These are phyloP conservation scores for Neosilurus hyrtlii DNA, from an alignment of 2,797 vertebrate genomes.

Conservation along the genomic window DNA sequence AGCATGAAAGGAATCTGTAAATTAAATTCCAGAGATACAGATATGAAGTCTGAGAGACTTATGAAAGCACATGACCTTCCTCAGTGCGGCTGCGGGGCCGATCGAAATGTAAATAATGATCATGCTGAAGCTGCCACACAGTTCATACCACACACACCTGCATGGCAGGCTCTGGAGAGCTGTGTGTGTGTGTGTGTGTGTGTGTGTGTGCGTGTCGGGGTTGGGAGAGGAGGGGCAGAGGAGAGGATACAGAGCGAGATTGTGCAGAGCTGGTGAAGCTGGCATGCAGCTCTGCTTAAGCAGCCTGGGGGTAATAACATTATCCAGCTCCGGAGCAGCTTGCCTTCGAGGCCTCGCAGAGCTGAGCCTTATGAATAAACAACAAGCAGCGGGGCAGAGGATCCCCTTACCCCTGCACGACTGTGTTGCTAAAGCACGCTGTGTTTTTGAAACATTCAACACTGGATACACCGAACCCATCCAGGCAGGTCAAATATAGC, in stretches of 20 bases:
- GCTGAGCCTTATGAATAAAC: slow-evolving; percentile 80
- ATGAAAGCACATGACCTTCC: slow-evolving; percentile 15
- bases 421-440: slow-evolving; percentile 59
- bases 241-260: slow-evolving; percentile 43
- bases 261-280: slow-evolving; percentile 58
- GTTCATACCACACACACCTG: slow-evolving; percentile 58
- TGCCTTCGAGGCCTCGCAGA: slow-evolving; percentile 70
- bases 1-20: background rate
- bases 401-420: slow-evolving; percentile 75
- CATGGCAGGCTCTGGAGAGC: slow-evolving; percentile 33
- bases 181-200: slow-evolving; percentile 2
- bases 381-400: slow-evolving; percentile 66
- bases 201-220: slow-evolving; percentile 6
- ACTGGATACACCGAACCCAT: slow-evolving; percentile 10
- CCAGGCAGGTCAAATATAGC: slow-evolving; percentile 19
- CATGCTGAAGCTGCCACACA: slow-evolving; percentile 19
- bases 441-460: slow-evolving; percentile 38
- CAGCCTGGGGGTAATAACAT: slow-evolving; percentile 75
- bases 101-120: slow-evolving; percentile 45
- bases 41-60: slow-evolving; percentile 10
- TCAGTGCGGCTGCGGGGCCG: slow-evolving; percentile 23
- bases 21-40: background rate
- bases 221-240: slow-evolving; percentile 20
- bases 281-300: slow-evolving; percentile 67
- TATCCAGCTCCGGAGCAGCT: slow-evolving; percentile 71